Conservation (phyloP, 2,113 vertebrate species). For the Mus pahari region DNA sequence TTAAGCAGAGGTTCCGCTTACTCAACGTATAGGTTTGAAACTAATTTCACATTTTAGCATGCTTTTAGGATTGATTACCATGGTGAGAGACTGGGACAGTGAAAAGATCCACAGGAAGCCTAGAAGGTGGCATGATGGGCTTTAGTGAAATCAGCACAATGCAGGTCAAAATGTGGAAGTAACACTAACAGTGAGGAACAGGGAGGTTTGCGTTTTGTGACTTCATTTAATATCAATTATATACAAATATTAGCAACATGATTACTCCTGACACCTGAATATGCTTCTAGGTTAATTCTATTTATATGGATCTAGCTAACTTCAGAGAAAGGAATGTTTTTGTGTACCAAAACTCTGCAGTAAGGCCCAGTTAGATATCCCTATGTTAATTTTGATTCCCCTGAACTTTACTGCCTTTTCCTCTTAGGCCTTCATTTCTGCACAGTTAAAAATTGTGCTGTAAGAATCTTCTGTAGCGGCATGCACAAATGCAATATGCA, state of each 20-base stretch:
- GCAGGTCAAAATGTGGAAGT: slow-evolving; percentile 28
- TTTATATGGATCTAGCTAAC: slow-evolving; percentile 31
- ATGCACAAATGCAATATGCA: background rate
- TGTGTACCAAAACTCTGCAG: background rate
- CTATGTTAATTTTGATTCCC: slow-evolving; percentile 51
- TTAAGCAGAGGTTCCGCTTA: slow-evolving; percentile 55
- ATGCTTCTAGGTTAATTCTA: slow-evolving; percentile 51
- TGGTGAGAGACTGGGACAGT: slow-evolving; percentile 10
- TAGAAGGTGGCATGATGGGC: background rate
- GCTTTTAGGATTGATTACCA: slow-evolving; percentile 18
- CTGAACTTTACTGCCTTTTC: slow-evolving; percentile 46
- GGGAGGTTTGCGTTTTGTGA: slow-evolving; percentile 57
- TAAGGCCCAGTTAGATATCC: slow-evolving; percentile 26
- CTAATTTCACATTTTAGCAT: background rate
- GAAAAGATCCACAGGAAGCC: background rate
- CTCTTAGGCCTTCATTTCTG: background rate
- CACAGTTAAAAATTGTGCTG: background rate
- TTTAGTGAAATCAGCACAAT: slow-evolving; percentile 45
- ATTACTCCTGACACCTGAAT: slow-evolving; percentile 53
- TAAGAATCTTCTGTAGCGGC: slow-evolving; percentile 28
- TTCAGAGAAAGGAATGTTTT: slow-evolving; percentile 45
- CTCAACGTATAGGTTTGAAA: slow-evolving; percentile 29
- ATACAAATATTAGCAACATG: slow-evolving; percentile 56
- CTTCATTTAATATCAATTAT: background rate
- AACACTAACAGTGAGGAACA: slow-evolving; percentile 13